Evolutionary conservation across 2,113 vertebrate species (phyloP), one percentile per base, ranked within the genome.

Genomic region (Syngnathoides biaculeatus): DNA sequence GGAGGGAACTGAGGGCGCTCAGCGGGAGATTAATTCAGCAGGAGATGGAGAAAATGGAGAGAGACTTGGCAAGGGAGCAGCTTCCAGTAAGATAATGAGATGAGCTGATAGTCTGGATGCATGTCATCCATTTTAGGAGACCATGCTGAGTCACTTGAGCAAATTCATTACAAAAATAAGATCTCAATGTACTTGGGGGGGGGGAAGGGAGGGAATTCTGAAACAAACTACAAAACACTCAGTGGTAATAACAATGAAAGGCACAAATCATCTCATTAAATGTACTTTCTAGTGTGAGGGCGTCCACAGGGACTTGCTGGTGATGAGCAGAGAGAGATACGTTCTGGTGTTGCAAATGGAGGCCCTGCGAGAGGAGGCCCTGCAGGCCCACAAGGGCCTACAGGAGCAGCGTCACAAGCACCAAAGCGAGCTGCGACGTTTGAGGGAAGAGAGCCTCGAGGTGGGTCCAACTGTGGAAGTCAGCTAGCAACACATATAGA

Each of bases 391-490:
- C 73, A 72, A 67, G 71, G 88, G 94, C 40, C 85, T 95, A 81
- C 80, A 85, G 75, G 69, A 85, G 1, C 81, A 92, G 52, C 78
- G 91, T 65, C 67, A 69, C 47, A 64, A 74, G 12, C 91, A 94
- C 20, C 79, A 67, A 8, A 73, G 69, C 48, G 92, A 94, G 83
- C 55, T 91, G 45, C 77, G 79, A 27, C 71, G 83, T 65, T 84
- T 82, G 69, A 91, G 90, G 70, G 85, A 90, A 27, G 93, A 93
- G 68, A 86, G 92, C 38, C 82, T 95, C 43, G 89, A 93, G 93
- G 95, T 56, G 35, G 17, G 65, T 13, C 55, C 15, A 30, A 43
- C 12, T 5, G 0, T 22, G 2, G 0, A 24, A 65, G 27, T 55
- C 17, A 27, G 20, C 2, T 8, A 55, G 59, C 19, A 20, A 15